Conservation (phyloP, 2,797 vertebrate genomes). For the Myotis daubentonii region DNA sequence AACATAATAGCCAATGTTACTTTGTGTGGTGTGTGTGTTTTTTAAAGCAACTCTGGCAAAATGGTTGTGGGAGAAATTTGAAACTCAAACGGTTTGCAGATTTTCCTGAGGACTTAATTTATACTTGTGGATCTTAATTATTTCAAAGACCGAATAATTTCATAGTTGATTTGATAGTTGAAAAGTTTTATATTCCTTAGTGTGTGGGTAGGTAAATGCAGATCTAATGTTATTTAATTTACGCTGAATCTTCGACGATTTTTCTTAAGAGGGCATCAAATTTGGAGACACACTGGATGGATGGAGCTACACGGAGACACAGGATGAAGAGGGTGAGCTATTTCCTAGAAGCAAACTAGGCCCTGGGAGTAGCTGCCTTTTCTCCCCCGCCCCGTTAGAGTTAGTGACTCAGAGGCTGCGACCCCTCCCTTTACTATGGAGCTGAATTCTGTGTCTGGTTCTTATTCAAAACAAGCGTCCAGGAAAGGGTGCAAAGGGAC, state of each 20-base stretch:
- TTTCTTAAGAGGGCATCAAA: background rate
- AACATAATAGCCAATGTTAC: background rate
- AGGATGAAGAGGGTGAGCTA: background rate
- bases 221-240: background rate
- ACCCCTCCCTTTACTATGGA: background rate
- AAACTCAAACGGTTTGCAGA: slow-evolving; percentile 7
- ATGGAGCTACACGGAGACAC: background rate
- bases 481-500: background rate
- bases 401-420: background rate
- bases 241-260: background rate
- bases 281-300: background rate
- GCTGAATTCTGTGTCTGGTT: background rate
- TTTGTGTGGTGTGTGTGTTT: background rate
- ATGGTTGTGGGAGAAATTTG: background rate
- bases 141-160: slow-evolving; percentile 42
- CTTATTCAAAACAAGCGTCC: background rate
- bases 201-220: background rate
- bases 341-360: background rate
- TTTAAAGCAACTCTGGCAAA: slow-evolving; percentile 36
- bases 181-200: background rate
- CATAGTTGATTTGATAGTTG: background rate
- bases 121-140: background rate
- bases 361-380: background rate
- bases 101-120: slow-evolving; percentile 34
- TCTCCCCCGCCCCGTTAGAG: background rate